Evolutionary conservation across 2,797 vertebrate species (phyloP).

Genomic region (Scleropages formosus): DNA sequence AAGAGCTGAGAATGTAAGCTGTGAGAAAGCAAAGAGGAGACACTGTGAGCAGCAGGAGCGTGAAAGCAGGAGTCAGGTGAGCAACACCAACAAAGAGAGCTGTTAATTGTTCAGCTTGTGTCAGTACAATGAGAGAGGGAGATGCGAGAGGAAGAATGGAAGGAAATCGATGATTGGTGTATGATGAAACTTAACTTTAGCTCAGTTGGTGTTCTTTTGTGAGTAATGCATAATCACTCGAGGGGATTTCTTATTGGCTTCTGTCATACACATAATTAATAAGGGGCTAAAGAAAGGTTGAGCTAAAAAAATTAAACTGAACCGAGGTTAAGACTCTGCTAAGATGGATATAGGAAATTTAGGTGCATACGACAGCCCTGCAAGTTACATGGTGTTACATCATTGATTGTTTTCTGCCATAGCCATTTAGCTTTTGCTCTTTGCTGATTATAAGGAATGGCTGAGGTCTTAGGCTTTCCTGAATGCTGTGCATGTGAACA

Average conservation of each 20-base stretch:
- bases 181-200: slow-evolving; percentile 19
- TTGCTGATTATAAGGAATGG: background rate
- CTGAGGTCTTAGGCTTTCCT: background rate
- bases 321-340: slow-evolving; percentile 11
- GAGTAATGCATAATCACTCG: background rate
- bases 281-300: background rate
- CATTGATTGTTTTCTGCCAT: background rate
- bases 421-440: background rate
- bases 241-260: slow-evolving; percentile 5
- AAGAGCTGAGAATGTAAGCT: slow-evolving; percentile 1
- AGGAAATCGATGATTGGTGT: slow-evolving; percentile 8
- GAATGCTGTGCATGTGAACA: background rate
- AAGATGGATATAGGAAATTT: background rate
- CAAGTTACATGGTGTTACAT: background rate
- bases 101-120: slow-evolving; percentile 15
- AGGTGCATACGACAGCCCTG: background rate
- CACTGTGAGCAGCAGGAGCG: slow-evolving; percentile 16
- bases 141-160: slow-evolving; percentile 17
- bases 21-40: slow-evolving; percentile 15
- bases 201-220: background rate
- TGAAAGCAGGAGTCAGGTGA: slow-evolving; percentile 17
- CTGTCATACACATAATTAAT: background rate
- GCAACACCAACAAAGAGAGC: slow-evolving; percentile 17
- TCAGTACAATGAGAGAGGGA: background rate
- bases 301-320: background rate